Percentiles rank a stretch among this genome's conserved stretches.
Conservation (phyloP, 2,797 vertebrate species). For the Takifugu ocellatus region DNA sequence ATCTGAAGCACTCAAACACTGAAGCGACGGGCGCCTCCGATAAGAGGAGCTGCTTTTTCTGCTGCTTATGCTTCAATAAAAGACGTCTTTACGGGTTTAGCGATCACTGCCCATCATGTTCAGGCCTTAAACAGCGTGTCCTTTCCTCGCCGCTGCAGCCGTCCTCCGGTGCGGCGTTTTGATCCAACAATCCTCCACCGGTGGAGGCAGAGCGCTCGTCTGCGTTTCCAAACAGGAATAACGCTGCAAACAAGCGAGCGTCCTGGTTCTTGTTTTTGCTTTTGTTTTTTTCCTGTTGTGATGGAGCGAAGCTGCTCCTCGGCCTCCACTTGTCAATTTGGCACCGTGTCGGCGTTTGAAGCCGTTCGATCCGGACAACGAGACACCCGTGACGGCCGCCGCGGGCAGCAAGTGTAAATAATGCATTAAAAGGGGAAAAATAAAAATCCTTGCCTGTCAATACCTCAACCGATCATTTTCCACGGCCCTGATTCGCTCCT, state of each 20-base stretch:
- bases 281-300: neutral
- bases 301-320: slow-evolving; percentile 25
- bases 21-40: too few relatives aligned
- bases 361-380: slow-evolving; percentile 50
- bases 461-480: slow-evolving; percentile 50
- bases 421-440: slow-evolving; percentile 51
- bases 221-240: slow-evolving; percentile 14
- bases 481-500: slow-evolving; percentile 30
- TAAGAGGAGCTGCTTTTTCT: too few relatives aligned
- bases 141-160: too few relatives aligned
- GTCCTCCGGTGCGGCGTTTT: neutral
- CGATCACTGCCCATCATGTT: too few relatives aligned
- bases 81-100: too few relatives aligned
- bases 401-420: slow-evolving; percentile 67
- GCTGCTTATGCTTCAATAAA: too few relatives aligned
- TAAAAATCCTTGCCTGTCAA: slow-evolving; percentile 52
- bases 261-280: too few relatives aligned
- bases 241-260: slow-evolving; percentile 4
- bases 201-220: neutral
- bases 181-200: slow-evolving; percentile 4
- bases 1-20: neutral
- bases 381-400: slow-evolving; percentile 64
- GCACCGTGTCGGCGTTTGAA: slow-evolving; percentile 45
- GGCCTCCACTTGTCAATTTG: slow-evolving; percentile 26
- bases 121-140: too few relatives aligned